Conservation (phyloP, 2,888 invertebrate genomes). For the Neoscelio sp. region DNA sequence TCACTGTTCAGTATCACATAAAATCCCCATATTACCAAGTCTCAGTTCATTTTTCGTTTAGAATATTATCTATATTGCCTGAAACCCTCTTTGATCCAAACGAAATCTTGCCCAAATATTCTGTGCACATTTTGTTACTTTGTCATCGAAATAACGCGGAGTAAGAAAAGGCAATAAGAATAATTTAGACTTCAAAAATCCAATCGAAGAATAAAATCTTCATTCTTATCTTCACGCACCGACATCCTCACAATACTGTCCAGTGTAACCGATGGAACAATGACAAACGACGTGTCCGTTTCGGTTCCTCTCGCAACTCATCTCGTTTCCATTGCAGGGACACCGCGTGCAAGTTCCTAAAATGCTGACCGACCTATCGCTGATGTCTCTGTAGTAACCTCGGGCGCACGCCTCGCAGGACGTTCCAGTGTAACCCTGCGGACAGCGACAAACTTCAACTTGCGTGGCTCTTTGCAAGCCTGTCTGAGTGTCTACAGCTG, state of each 20-base stretch:
- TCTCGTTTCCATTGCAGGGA: constrained; percentile 90
- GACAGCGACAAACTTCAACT: constrained; percentile 95
- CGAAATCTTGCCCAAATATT: too few species aligned
- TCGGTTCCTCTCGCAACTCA: constrained; percentile 86
- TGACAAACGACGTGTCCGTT: constrained; percentile 86
- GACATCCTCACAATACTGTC: constrained; percentile 86
- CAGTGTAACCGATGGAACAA: constrained; percentile 88
- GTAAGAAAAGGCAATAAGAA: too few species aligned
- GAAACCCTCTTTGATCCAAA: too few species aligned
- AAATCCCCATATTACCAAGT: too few species aligned
- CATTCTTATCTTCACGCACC: constrained; percentile 82
- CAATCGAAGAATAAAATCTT: neutral
- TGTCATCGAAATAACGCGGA: too few species aligned
- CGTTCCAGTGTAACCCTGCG: constrained; percentile 90
- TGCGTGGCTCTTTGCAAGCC: constrained; percentile 87
- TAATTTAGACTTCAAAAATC: too few species aligned
- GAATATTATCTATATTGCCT: too few species aligned
- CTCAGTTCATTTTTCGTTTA: too few species aligned
- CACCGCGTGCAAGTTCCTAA: constrained; percentile 88
- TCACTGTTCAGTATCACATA: too few species aligned
- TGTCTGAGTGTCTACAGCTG: constrained; percentile 88
- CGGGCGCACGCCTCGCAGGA: constrained; percentile 92
- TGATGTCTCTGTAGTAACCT: constrained; percentile 89
- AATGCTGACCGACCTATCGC: constrained; percentile 83
- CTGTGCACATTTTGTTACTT: too few species aligned